Evolutionary conservation across 2,113 vertebrate genomes (phyloP).

Genomic region (Danio rerio): GRCz12tu NC_133177.1:56218501-56219000

Average conservation of each 20-base stretch:
- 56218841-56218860: neutral
- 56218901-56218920: conserved; percentile 13
- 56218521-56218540: no score
- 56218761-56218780: neutral
- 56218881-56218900: conserved; percentile 2
- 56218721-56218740: neutral
- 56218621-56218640: no score
- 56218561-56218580: no score
- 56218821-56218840: neutral
- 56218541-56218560: no score
- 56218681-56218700: no score
- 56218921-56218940: neutral
- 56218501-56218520: no score
- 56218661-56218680: no score
- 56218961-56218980: neutral
- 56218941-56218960: neutral
- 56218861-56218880: neutral
- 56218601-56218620: no score
- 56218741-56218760: neutral
- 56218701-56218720: no score
- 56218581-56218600: no score
- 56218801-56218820: neutral
- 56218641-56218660: no score
- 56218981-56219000: neutral
- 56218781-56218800: neutral